phyloP scores from a whole-genome alignment of 1,140 invertebrate species.

The Aphelinus atriplicis region DNA sequence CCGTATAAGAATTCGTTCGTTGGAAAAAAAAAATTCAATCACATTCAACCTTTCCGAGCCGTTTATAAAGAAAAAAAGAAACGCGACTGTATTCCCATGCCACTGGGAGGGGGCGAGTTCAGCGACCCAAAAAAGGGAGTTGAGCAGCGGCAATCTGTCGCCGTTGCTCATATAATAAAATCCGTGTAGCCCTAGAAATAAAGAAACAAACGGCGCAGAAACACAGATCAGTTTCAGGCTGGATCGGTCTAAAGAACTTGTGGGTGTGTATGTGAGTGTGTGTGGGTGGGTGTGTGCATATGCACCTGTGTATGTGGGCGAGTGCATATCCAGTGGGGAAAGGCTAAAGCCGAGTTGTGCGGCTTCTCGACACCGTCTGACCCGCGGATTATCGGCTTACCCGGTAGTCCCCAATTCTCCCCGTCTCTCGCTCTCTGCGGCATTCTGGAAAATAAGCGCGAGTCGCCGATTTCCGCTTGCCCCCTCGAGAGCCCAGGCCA shows the following conservation, averaged over 20 bases:
- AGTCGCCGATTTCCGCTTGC: no score
- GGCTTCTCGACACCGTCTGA: slow-evolving; percentile 65
- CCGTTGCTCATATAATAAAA: not conserved
- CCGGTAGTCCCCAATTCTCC: slow-evolving; percentile 10
- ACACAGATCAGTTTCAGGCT: slow-evolving; percentile 42
- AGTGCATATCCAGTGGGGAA: not conserved
- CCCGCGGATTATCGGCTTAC: slow-evolving; percentile 64
- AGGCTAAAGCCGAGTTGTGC: slow-evolving; percentile 56
- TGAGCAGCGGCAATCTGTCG: no score
- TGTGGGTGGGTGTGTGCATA: not conserved
- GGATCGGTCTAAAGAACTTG: slow-evolving; percentile 1
- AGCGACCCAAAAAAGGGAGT: not conserved
- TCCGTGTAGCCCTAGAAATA: slow-evolving; percentile 9
- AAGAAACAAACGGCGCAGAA: slow-evolving; percentile 32
- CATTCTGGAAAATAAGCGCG: no score
- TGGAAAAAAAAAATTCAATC: no score
- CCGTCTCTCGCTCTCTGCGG: no score
- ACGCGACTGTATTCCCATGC: not conserved
- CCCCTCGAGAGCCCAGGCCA: no score
- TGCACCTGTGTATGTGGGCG: not conserved
- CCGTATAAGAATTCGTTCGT: no score
- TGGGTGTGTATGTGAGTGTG: not conserved
- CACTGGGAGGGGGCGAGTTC: not conserved
- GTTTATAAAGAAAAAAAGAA: no score
- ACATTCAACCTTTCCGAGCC: no score